Evolutionary conservation across 2,888 invertebrate genomes (phyloP).

Genomic region (Dolichopus griseipennis): DNA sequence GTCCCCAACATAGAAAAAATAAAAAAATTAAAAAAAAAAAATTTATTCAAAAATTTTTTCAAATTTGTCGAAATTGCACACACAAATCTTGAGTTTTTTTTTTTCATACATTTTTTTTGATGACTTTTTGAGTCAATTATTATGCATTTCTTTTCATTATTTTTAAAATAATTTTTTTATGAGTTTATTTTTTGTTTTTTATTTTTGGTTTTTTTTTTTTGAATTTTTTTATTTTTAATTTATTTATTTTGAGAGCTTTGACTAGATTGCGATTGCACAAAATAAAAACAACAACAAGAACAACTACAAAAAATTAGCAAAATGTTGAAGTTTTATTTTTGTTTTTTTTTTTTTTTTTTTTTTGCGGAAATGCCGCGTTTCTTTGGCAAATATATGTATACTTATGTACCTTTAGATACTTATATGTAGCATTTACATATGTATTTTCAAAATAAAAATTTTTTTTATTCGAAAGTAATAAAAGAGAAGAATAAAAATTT

Average conservation of each 20-base stretch:
- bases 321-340: neutral
- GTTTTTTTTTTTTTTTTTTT: neutral
- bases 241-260: conserved; percentile 4
- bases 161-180: too few relatives aligned
- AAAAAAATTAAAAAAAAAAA: too few relatives aligned
- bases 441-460: too few relatives aligned
- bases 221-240: neutral
- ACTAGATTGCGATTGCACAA: neutral
- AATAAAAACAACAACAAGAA: neutral
- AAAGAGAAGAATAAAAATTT: neutral
- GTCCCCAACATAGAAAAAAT: too few relatives aligned
- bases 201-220: too few relatives aligned
- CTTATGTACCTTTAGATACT: too few relatives aligned
- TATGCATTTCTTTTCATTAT: neutral
- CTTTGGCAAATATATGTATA: neutral
- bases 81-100: too few relatives aligned
- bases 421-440: too few relatives aligned
- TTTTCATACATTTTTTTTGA: neutral
- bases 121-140: neutral
- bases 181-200: too few relatives aligned
- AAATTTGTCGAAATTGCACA: too few relatives aligned
- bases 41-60: too few relatives aligned
- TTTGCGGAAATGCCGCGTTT: conserved; percentile 4
- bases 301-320: neutral
- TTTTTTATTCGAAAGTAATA: neutral